Evolutionary conservation across 64 coral and sea anemone species (phyloP).

Genomic region (Exaiptasia diaphana): DNA sequence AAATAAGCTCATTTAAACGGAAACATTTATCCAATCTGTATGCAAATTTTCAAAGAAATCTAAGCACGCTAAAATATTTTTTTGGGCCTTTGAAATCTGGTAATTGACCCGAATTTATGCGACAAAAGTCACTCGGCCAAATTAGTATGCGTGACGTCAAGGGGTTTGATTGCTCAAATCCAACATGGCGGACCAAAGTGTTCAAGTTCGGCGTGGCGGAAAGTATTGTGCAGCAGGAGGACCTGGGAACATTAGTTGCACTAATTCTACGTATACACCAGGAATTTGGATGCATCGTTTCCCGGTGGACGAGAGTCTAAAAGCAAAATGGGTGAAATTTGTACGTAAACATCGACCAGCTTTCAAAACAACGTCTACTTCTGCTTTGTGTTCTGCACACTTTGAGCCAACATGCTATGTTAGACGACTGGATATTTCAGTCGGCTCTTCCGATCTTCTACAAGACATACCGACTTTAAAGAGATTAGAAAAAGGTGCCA

Average conservation of each 20-base stretch:
- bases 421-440: neutral
- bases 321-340: conserved; percentile 6
- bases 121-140: too few relatives aligned
- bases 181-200: too few relatives aligned
- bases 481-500: too few relatives aligned
- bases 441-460: too few relatives aligned
- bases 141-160: neutral
- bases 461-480: too few relatives aligned
- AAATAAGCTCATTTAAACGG: too few relatives aligned
- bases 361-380: neutral
- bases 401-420: conserved; percentile 1
- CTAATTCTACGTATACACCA: neutral
- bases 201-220: too few relatives aligned
- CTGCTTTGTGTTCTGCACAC: conserved; percentile 6
- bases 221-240: conserved; percentile 30
- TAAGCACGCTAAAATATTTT: too few relatives aligned
- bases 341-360: neutral
- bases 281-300: conserved; percentile 5
- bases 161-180: too few relatives aligned
- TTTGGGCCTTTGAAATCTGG: neutral
- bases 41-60: too few relatives aligned
- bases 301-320: neutral
- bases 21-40: too few relatives aligned
- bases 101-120: neutral
- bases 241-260: conserved; percentile 29